These are phyloP conservation scores for Hyla sarda DNA, from an alignment of 2,113 vertebrate species.

Conservation along the genomic window DNA sequence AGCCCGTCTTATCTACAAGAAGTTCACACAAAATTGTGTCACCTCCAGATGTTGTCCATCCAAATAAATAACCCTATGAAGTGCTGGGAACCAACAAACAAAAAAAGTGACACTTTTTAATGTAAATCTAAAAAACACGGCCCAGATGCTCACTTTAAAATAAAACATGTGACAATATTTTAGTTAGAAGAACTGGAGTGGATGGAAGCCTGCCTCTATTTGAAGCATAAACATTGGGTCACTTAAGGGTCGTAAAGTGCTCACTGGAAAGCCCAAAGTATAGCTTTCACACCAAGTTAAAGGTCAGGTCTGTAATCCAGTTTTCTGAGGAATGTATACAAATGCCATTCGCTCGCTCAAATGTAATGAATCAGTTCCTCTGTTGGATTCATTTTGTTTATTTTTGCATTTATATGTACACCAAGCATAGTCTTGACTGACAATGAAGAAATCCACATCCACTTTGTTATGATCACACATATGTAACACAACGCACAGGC, in stretches of 20 bases:
- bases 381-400: slow-evolving; percentile 51
- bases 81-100: slow-evolving; percentile 57
- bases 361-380: slow-evolving; percentile 58
- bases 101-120: slow-evolving; percentile 60
- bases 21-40: slow-evolving; percentile 50
- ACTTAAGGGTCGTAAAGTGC: slow-evolving; percentile 59
- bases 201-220: slow-evolving; percentile 52
- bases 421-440: slow-evolving; percentile 34
- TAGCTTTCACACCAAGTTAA: slow-evolving; percentile 58
- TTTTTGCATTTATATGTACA: slow-evolving; percentile 51
- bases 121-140: slow-evolving; percentile 53
- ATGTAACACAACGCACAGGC: slow-evolving; percentile 8
- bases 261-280: slow-evolving; percentile 36
- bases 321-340: slow-evolving; percentile 54
- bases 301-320: slow-evolving; percentile 55
- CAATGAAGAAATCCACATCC: slow-evolving; percentile 56
- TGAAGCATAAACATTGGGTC: slow-evolving; percentile 58
- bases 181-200: slow-evolving; percentile 54
- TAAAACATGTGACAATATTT: slow-evolving; percentile 51
- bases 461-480: slow-evolving; percentile 30
- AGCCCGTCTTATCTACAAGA: slow-evolving; percentile 24
- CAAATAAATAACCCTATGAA: slow-evolving; percentile 55
- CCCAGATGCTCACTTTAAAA: slow-evolving; percentile 42
- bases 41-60: slow-evolving; percentile 52
- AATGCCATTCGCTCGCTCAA: slow-evolving; percentile 40